Base-by-base conservation (phyloP, 2,797 vertebrate species). In the Platalea minor region DNA sequence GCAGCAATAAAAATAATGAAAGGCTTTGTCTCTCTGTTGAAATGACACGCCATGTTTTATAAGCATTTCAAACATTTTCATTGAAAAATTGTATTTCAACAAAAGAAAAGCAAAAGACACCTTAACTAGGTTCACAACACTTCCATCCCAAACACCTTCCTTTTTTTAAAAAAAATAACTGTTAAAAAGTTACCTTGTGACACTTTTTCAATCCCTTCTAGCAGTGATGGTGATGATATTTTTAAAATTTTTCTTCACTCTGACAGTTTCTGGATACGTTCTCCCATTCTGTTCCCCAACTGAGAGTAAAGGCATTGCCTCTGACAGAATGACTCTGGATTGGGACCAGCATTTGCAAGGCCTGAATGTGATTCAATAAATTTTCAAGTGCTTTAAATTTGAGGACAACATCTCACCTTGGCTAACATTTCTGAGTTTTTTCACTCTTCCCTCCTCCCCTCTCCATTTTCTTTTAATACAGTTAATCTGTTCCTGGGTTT, bases 1-100 rank as follows among this genome's bases (percentile, higher is more conserved):
- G 25, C 11, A 91, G 64, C 80, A 94, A 93, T 77, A 96, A 95
- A 96, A 94, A 76, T 81, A 95, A 87, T 74, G 19, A 85, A 85
- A 93, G 50, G 8, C 12, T 80, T 94, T 81, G 45, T 75, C 31
- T 80, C 61, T 64, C 76, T 74, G 31, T 68, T 88, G 72, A 92
- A 92, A 83, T 51, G 61, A 48, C 50, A 91, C 5, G 31, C 29
- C 6, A 10, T 50, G 8, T 75, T 95, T 91, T 68, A 63, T 37
- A 89, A 64, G 25, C 4, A 31, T 89, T 80, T 79, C 3, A 14
- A 65, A 41, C 11, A 63, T 56, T 93, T 93, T 77, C n/a, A 88
- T 57, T 80, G 78, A 88, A 94, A 92, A 85, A 41, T 3, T 63
- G 16, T 73, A 57, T 60, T 93, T 83, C 69, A 77, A 50, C 33